Percentiles rank a stretch among this genome's conserved stretches.
Evolutionary conservation across 2,113 vertebrate genomes (phyloP).

Genomic region (Pterophyllum scalare): DNA sequence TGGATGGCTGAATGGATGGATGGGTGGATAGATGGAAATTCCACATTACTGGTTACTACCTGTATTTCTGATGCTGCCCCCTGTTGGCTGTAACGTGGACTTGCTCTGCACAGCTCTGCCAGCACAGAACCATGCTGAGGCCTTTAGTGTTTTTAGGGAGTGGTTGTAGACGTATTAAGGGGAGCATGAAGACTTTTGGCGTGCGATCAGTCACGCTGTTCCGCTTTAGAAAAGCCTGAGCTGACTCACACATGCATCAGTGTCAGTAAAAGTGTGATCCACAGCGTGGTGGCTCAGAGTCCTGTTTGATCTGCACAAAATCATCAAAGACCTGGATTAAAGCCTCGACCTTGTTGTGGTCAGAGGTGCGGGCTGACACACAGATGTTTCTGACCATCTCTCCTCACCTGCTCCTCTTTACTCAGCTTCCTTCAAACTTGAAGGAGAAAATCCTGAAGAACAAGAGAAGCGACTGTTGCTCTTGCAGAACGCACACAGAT

Average conservation of each 20-base stretch:
- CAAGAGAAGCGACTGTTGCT: fast-evolving
- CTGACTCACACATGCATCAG: background rate
- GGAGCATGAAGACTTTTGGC: background rate
- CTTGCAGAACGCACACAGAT: background rate
- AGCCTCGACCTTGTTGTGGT: constrained; percentile 37
- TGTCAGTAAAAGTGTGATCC: constrained; percentile 30
- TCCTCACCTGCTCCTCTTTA: background rate
- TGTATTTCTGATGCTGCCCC: background rate
- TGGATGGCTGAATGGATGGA: too few species aligned
- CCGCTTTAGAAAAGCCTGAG: background rate
- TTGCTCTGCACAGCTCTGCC: background rate
- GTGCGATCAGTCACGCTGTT: background rate
- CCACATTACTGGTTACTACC: fast-evolving
- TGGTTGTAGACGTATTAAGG: background rate
- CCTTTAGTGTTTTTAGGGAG: fast-evolving
- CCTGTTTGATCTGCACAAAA: constrained; percentile 30
- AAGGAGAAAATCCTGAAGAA: background rate
- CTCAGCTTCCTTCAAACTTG: background rate
- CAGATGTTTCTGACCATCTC: background rate
- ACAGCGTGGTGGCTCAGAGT: background rate
- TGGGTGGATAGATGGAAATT: background rate
- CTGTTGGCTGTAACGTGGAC: background rate
- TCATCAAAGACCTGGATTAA: constrained; percentile 37
- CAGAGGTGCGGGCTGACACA: constrained; percentile 6
- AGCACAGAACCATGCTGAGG: background rate